phyloP scores from a whole-genome alignment of 1,140 invertebrate species.

The Batillaria attramentaria region DNA sequence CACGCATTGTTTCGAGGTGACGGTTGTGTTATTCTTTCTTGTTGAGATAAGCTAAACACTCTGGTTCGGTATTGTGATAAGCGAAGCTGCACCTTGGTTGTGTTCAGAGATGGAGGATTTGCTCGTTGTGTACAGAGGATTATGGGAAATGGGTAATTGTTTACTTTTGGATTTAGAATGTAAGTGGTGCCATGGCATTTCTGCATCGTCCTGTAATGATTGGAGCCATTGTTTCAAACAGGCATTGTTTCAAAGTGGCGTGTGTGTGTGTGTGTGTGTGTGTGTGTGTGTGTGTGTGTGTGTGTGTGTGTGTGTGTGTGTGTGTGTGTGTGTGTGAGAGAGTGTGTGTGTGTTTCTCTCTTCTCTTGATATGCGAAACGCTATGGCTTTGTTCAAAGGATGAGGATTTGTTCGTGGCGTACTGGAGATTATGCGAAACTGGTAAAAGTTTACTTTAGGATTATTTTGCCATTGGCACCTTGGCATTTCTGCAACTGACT shows the following conservation, averaged over 20 bases:
- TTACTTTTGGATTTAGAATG: neutral
- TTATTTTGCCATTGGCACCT: too few relatives aligned
- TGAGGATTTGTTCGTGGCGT: too few relatives aligned
- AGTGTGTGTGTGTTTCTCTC: neutral
- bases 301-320: neutral
- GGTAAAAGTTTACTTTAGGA: too few relatives aligned
- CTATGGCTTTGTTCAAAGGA: too few relatives aligned
- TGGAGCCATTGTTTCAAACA: neutral
- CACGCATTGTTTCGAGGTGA: too few relatives aligned
- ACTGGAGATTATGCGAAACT: too few relatives aligned
- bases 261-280: conserved; percentile 18
- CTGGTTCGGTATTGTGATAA: too few relatives aligned
- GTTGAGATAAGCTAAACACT: too few relatives aligned
- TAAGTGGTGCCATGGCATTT: neutral
- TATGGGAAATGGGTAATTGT: neutral
- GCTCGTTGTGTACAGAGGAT: neutral
- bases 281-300: neutral
- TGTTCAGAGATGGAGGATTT: neutral
- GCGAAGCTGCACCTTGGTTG: neutral
- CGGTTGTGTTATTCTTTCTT: too few relatives aligned
- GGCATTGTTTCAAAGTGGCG: neutral
- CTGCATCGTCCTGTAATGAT: neutral
- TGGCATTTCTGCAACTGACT: too few relatives aligned
- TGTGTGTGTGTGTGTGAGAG: neutral
- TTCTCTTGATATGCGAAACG: too few relatives aligned